Evolutionary conservation across 2,113 vertebrate genomes (phyloP).

Genomic region (Scomber scombrus): DNA sequence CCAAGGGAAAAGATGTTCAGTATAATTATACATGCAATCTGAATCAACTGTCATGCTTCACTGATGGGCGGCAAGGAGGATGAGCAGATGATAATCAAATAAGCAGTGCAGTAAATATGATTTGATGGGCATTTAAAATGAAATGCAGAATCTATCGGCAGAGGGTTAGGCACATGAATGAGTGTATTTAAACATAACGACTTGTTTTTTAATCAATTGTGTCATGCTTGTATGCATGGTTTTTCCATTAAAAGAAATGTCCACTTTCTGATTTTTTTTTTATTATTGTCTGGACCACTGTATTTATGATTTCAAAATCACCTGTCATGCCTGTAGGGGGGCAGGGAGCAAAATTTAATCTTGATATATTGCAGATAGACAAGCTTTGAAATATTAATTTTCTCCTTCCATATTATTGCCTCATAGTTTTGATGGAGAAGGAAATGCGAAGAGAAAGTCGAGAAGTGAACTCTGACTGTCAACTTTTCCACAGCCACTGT

Average conservation of each 20-base stretch:
- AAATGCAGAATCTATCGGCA: background rate
- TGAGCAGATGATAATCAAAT: conserved; percentile 22
- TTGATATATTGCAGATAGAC: conserved; percentile 25
- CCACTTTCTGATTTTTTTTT: background rate
- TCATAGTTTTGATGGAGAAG: background rate
- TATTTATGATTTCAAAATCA: background rate
- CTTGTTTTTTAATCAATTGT: background rate
- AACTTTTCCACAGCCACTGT: conserved; percentile 1
- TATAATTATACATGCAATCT: conserved; percentile 30
- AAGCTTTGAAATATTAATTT: conserved; percentile 58
- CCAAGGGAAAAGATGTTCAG: background rate
- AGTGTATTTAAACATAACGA: too few species aligned
- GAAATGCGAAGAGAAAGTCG: background rate
- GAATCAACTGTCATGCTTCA: conserved; percentile 2
- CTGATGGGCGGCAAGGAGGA: background rate
- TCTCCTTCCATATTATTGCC: conserved; percentile 22
- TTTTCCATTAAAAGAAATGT: background rate
- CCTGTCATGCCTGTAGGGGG: conserved; percentile 12
- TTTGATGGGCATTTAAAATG: conserved; percentile 10
- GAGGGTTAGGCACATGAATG: background rate
- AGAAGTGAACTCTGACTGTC: background rate
- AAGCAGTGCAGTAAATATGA: background rate
- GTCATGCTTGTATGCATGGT: background rate
- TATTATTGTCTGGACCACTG: background rate
- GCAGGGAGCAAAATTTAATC: conserved; percentile 28